Evolutionary conservation across 1,140 invertebrate species (phyloP), one percentile per base, ranked within the genome.

Genomic region (Harlomillsia oculata): DNA sequence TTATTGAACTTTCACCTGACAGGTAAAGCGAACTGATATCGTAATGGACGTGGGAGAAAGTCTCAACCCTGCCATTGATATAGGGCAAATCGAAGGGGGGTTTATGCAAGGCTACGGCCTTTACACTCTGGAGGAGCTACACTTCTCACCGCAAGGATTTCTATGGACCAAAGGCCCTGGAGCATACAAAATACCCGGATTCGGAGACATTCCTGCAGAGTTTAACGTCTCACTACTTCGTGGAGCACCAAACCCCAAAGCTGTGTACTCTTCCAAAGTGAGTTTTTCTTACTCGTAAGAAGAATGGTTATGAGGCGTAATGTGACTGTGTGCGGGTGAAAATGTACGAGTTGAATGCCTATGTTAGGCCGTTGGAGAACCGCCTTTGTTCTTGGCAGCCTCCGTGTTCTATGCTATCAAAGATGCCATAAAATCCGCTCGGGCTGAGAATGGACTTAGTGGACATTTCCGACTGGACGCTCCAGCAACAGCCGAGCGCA

Each of bases 21-120:
- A 83, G 82, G 82, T 95, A 6, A 68, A 91, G 40, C 78, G 82
- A 68, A 87, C 86, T 2, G 88, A 97, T 67, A 96, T 97, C 65
- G 89, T 97, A 0, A 96, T 96, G 92, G 93, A 97, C 74, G 76
- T 96, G 48, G 86, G 86, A 18, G 81, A 88, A 55, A 94, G 89
- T 74, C 72, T 97, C 26, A 97, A 97, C 75, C 92, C 92, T 23
- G 90, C 91, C 0, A 92, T 97, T 64, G 93, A 97, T 66, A 88
- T 97, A 67, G 93, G 92, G 0, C 93, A 97, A 75, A 23, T 48
- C 34, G 93, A 97, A 76, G 45, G 45, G 2, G 45, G 45, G n/a
- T 48, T 32, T 20, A 48, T 32, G 0, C 45, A 48, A 34, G 45
- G 45, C 14, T 89, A 92, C 67, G 92, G 93, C 3, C 69, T 96